Evolutionary conservation across 2,113 vertebrate species (phyloP), one percentile per base, ranked within the genome.

Genomic region (Cathartes aura): DNA sequence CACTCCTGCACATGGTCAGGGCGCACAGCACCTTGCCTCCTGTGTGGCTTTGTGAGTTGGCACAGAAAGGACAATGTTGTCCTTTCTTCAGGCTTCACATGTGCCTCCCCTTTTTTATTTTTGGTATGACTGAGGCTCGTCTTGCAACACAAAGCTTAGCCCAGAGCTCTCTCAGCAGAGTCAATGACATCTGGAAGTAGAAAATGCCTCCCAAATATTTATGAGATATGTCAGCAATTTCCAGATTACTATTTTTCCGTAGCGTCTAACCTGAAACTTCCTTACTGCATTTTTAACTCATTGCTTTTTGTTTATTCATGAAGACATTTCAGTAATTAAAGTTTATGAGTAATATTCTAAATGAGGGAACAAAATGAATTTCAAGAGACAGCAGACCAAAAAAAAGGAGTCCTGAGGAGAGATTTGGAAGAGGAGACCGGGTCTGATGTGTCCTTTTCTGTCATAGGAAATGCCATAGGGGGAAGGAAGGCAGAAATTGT

Each of bases 151-250:
- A 66, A 75, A 87, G 30, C 53, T 92, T 71, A 89, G 27, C 47
- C 40, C 60, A 92, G 59, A 81, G 68, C 58, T 52, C 60, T 92
- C 70, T 70, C 87, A 76, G 50, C 53, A 63, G 30, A 70, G 48
- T 34, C 84, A 76, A 8, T 70, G 81, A 96, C 95, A 97, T 96
- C 87, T 96, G 94, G 87, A 96, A 97, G 66, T 80, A 90, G 89
- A 85, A 91, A 97, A 95, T 76, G 50, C 60, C 29, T 97, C 72
- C 82, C 85, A 97, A 95, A 97, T 95, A 88, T 93, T 96, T 96
- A 87, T 82, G 73, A 87, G 76, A 78, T 78, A 90, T n/a, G 64
- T 91, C 91, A 97, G 70, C 83, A 53, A 87, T 96, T 96, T 96
- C 89, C 89, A 87, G 83, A 91, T 91, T 76, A 56, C 40, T 58